A percentile compares a stretch with the other conserved stretches of the same genome.
Evolutionary conservation across 2,888 invertebrate species (phyloP).

Genomic region (Nemotelus pantherinus): DNA sequence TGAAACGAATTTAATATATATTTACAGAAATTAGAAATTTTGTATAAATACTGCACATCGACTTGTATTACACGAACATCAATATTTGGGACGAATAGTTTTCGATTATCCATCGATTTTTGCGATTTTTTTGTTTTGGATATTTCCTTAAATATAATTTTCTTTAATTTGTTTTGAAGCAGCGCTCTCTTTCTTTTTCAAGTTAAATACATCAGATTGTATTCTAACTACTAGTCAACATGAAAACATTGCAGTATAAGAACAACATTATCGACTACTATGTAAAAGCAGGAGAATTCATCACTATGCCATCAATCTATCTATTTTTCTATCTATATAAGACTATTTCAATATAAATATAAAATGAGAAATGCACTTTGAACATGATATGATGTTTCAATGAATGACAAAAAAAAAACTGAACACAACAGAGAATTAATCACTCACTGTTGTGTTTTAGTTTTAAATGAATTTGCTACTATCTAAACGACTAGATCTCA

Average conservation of each 20-base stretch:
- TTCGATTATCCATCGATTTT: no score
- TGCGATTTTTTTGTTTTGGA: no score
- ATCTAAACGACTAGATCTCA: no score
- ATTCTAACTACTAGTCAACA: slow-evolving; percentile 39
- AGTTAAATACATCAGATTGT: slow-evolving; percentile 16
- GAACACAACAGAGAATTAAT: no score
- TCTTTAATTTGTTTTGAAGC: neutral
- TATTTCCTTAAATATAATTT: no score
- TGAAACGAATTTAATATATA: neutral
- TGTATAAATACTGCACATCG: slow-evolving; percentile 52
- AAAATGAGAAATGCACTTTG: slow-evolving; percentile 15
- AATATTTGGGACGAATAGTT: neutral
- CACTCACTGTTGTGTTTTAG: no score
- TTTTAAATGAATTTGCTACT: no score
- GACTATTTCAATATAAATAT: neutral
- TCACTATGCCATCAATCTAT: slow-evolving; percentile 26
- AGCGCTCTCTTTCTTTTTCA: slow-evolving; percentile 19
- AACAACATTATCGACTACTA: slow-evolving; percentile 23
- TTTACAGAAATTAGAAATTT: slow-evolving; percentile 21
- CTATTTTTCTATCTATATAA: neutral
- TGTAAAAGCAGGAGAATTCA: slow-evolving; percentile 32
- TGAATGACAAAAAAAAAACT: slow-evolving; percentile 8
- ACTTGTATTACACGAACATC: slow-evolving; percentile 37
- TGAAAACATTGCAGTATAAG: slow-evolving; percentile 20
- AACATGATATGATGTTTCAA: slow-evolving; percentile 22